Percentiles rank a stretch among this genome's conserved stretches.
These are phyloP conservation scores for Alouatta palliata DNA, from an alignment of 2,113 vertebrate species.

Conservation along the genomic window DNA sequence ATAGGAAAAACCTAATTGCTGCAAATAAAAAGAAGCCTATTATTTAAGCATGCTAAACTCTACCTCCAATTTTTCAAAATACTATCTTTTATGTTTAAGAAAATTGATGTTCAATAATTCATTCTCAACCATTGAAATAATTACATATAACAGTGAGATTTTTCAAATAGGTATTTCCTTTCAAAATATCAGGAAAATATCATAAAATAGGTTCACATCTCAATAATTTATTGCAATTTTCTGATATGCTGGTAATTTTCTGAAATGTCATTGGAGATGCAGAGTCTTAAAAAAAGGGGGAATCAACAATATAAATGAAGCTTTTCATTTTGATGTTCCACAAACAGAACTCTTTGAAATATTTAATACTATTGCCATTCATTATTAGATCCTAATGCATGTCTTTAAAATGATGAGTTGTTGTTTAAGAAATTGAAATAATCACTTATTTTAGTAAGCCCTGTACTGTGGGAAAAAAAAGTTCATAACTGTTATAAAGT, in stretches of 20 bases:
- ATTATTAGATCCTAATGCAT: background rate
- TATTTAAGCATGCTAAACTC: conserved; percentile 5
- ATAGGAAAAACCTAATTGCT: background rate
- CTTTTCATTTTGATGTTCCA: background rate
- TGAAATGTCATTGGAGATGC: background rate
- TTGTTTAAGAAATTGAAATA: conserved; percentile 29
- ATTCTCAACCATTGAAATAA: conserved; percentile 18
- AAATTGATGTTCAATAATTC: conserved; percentile 48
- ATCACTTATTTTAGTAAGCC: background rate
- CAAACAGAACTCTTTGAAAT: background rate
- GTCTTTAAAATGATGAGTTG: background rate
- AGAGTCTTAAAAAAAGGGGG: background rate
- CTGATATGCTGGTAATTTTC: conserved; percentile 22
- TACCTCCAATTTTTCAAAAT: conserved; percentile 42
- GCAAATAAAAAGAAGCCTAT: conserved; percentile 10
- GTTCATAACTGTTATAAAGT: conserved; percentile 34
- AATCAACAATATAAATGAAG: background rate
- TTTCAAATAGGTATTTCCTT: conserved; percentile 54
- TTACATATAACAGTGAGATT: conserved; percentile 7
- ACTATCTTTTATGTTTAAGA: conserved; percentile 56
- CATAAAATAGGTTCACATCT: conserved; percentile 39
- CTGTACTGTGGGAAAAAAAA: background rate
- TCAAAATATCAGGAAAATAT: conserved; percentile 43
- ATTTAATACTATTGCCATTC: background rate
- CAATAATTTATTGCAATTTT: conserved; percentile 55